Conservation (phyloP, 2,797 vertebrate genomes). For the Percopsis omiscomaycus region DNA sequence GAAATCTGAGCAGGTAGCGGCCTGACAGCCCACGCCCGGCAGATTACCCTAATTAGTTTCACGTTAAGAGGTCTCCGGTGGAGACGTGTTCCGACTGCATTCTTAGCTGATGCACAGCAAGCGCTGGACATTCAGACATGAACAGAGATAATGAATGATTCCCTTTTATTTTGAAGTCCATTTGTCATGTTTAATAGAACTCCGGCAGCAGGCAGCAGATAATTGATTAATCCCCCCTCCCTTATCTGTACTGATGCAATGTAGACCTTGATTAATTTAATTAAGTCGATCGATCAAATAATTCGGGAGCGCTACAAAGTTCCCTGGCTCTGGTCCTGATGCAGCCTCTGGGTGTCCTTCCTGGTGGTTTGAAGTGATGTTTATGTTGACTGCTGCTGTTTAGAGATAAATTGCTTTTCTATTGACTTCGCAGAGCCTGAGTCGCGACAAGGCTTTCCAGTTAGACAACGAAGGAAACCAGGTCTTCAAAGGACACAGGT, state of each 20-base stretch:
- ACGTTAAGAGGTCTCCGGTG: background rate
- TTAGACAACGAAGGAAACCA: conserved; percentile 84
- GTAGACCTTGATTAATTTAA: conserved; percentile 35
- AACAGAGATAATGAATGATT: background rate
- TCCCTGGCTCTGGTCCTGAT: background rate
- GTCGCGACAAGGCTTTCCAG: conserved; percentile 87
- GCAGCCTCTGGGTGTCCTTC: background rate
- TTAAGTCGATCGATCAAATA: conserved; percentile 48
- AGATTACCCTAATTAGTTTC: background rate
- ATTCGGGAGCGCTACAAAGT: conserved; percentile 30
- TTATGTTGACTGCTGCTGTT: conserved; percentile 10
- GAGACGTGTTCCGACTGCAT: background rate
- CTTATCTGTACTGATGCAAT: conserved; percentile 25
- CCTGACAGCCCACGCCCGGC: background rate
- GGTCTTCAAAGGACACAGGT: conserved; percentile 94
- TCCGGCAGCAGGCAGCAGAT: background rate
- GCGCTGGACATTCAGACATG: background rate
- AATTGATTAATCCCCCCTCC: background rate
- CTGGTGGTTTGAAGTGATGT: background rate
- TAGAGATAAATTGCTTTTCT: conserved; percentile 13
- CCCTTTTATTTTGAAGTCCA: conserved; percentile 32
- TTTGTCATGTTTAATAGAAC: conserved; percentile 53
- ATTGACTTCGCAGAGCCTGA: conserved; percentile 74
- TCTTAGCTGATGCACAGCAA: background rate
- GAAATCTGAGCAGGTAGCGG: background rate